Base-by-base conservation (phyloP, 1,140 invertebrate species). In the Drosophila carrolli region DNA sequence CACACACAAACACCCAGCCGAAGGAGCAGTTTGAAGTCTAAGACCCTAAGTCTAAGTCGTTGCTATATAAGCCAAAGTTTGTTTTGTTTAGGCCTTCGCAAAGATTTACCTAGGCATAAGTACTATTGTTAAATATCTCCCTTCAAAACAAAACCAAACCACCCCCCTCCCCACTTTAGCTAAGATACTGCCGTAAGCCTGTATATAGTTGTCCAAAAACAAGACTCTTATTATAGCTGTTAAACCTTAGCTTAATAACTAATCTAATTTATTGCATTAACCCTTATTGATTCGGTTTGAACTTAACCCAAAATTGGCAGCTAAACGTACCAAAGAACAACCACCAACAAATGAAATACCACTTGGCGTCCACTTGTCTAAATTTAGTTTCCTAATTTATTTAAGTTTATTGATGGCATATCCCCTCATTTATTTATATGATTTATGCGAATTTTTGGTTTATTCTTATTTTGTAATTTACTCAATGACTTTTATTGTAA, bases 241-340 rank as follows among this genome's bases (percentile, higher is more conserved):
- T 67, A 74, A 38, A 41, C 5, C 19, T 0, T 78, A 66, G 35
- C 8, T 8, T 68, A 58, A 59, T 73, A 32, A 68, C 35, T 86
- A 72, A 68, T 8, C 47, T 75, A 48, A 81, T 62, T 72, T 81
- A 82, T 82, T 70, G 48, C 23, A 74, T 70, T 78, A 66, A 59
- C 54, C 57, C 61, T 74, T 58, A 65, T 65, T 68, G 61, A 66
- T 73, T 62, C 73, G 41, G 72, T 88, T 88, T 62, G 56, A 47
- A 88, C 72, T 71, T 75, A 81, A 77, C 66, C 68, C 51, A 58
- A 90, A 89, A 89, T 89, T 89, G 84, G 84, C 89, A 91, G 90
- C 90, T 91, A 91, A 91, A 83, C 79, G 80, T 85, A 91, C 90
- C 90, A 91, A 91, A 91, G 90, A 91, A 62, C 66, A 47, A 68